A percentile compares a stretch with the other conserved stretches of the same genome.
phyloP scores from a whole-genome alignment of 2,888 invertebrate genomes.

The Rhodophaea formosa region DNA sequence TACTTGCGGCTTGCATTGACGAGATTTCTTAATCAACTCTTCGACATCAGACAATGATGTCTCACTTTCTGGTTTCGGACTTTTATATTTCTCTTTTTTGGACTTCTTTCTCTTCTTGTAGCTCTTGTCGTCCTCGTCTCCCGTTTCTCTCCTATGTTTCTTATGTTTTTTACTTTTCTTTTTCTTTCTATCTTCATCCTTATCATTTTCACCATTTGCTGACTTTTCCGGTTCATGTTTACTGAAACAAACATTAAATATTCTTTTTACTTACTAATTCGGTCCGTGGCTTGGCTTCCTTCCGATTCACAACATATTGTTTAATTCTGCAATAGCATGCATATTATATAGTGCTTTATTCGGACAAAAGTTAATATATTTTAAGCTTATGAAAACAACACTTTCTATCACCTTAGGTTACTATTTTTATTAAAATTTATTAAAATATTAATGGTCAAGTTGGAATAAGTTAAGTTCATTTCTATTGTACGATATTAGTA shows the following conservation, averaged over 20 bases:
- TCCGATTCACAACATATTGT: slow-evolving; percentile 46
- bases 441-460: slow-evolving; percentile 41
- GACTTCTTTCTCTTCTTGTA: slow-evolving; percentile 80
- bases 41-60: slow-evolving; percentile 67
- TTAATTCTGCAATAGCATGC: slow-evolving; percentile 51
- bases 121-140: slow-evolving; percentile 73
- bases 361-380: neutral
- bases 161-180: slow-evolving; percentile 83
- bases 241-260: slow-evolving; percentile 44
- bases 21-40: slow-evolving; percentile 63
- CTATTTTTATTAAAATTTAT: slow-evolving; percentile 36
- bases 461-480: slow-evolving; percentile 34
- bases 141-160: slow-evolving; percentile 84
- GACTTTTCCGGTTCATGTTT: slow-evolving; percentile 42
- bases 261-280: slow-evolving; percentile 48
- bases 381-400: slow-evolving; percentile 15
- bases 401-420: slow-evolving; percentile 31
- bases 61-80: slow-evolving; percentile 59
- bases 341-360: slow-evolving; percentile 17
- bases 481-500: slow-evolving; percentile 1
- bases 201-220: slow-evolving; percentile 43
- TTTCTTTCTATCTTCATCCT: slow-evolving; percentile 67
- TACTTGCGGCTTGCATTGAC: slow-evolving; percentile 43
- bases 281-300: slow-evolving; percentile 28
- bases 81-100: slow-evolving; percentile 81